Conservation (phyloP, 2,888 invertebrate species). For the Oscheius sp. region DNA sequence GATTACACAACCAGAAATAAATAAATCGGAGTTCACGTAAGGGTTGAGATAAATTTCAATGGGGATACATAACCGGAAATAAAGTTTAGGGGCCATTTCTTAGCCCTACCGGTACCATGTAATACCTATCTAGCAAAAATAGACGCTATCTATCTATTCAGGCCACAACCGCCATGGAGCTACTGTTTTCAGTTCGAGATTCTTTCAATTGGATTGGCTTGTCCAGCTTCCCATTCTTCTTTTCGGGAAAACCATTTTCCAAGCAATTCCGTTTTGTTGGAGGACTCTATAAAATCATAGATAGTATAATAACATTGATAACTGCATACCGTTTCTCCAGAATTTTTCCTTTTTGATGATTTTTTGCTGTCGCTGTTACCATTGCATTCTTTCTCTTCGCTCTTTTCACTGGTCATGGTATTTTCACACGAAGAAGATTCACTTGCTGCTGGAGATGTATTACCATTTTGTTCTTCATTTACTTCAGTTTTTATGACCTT, state of each 20-base stretch:
- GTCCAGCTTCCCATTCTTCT: conserved; percentile 44
- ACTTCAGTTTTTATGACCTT: conserved; percentile 17
- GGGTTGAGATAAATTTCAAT: not conserved
- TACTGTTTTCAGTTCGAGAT: conserved; percentile 33
- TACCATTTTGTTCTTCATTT: conserved; percentile 20
- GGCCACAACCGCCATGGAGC: conserved; percentile 39
- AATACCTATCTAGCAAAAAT: conserved; percentile 23
- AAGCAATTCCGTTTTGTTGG: conserved; percentile 51
- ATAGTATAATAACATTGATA: not conserved
- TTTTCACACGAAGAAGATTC: conserved; percentile 26
- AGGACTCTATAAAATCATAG: conserved; percentile 39
- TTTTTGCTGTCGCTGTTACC: conserved; percentile 24
- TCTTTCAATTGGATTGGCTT: conserved; percentile 36
- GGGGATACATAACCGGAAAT: conserved; percentile 15
- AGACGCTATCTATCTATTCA: conserved; percentile 15
- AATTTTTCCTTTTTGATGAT: conserved; percentile 14
- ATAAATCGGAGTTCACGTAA: not conserved
- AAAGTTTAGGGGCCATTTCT: conserved; percentile 6
- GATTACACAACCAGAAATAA: conserved; percentile 30
- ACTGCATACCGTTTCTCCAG: conserved; percentile 1
- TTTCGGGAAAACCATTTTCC: conserved; percentile 51
- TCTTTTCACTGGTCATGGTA: conserved; percentile 15
- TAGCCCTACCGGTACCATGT: conserved; percentile 31
- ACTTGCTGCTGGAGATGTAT: conserved; percentile 13
- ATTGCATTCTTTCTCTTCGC: conserved; percentile 5